Evolutionary conservation across 2,888 invertebrate species (phyloP).

Genomic region (Dromius quadrimaculatus): DNA sequence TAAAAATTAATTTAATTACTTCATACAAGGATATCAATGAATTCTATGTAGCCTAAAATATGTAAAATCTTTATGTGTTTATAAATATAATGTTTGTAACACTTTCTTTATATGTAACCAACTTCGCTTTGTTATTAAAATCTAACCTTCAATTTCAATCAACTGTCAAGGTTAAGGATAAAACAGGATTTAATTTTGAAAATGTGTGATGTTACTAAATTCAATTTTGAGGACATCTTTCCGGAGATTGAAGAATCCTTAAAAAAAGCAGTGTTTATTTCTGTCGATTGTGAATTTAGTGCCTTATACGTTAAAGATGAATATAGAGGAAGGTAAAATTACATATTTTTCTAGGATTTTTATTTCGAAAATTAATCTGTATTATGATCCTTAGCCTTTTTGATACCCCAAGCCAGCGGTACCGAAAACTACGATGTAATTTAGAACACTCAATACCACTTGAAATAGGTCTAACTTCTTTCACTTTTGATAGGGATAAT

Average conservation of each 20-base stretch:
- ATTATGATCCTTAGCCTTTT: constrained; percentile 69
- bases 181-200: constrained; percentile 51
- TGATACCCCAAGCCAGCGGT: constrained; percentile 70
- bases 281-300: constrained; percentile 82
- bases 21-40: no score
- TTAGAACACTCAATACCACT: constrained; percentile 71
- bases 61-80: not conserved
- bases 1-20: no score
- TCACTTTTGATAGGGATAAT: constrained; percentile 70
- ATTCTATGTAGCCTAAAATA: no score
- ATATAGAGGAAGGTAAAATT: constrained; percentile 36
- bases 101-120: constrained; percentile 27
- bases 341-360: not conserved
- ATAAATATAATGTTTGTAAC: constrained; percentile 14
- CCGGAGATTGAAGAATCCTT: constrained; percentile 71
- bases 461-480: constrained; percentile 79
- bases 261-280: constrained; percentile 72
- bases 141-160: constrained; percentile 45
- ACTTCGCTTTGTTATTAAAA: constrained; percentile 45
- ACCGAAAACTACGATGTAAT: constrained; percentile 68
- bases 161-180: constrained; percentile 33
- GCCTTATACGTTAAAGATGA: constrained; percentile 63
- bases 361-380: not conserved
- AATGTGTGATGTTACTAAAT: constrained; percentile 74
- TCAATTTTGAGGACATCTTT: constrained; percentile 72